Percentiles rank a stretch among this genome's conserved stretches.
These are phyloP conservation scores for Lytechinus variegatus DNA, from an alignment of 35 echinoderm and acorn worm species.

Conservation along the genomic window DNA sequence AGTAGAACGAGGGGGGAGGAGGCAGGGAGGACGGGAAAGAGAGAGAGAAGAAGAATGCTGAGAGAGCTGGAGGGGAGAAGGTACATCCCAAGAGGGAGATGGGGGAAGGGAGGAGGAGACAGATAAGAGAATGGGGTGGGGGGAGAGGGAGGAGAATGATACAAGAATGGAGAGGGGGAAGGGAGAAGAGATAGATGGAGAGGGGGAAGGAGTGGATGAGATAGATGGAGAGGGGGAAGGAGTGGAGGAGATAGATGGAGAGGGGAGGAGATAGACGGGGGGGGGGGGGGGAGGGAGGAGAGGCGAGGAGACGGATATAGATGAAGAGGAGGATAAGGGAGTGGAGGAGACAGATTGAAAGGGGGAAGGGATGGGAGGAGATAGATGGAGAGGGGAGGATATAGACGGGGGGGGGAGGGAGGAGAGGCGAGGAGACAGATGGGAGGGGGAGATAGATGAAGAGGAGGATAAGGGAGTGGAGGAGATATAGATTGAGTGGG, in stretches of 20 bases:
- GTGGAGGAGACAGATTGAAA: background rate
- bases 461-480: background rate
- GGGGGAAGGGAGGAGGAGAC: too few relatives aligned
- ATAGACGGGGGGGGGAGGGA: background rate
- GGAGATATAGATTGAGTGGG: background rate
- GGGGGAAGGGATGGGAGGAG: background rate
- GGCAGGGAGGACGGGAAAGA: too few relatives aligned
- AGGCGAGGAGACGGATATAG: background rate
- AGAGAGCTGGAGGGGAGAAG: too few relatives aligned
- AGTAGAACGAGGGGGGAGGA: too few relatives aligned
- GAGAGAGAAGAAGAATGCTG: too few relatives aligned
- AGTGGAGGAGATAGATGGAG: background rate
- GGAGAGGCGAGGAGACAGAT: background rate
- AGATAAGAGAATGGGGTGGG: too few relatives aligned
- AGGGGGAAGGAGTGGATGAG: background rate
- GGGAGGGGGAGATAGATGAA: background rate
- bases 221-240: background rate
- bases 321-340: background rate
- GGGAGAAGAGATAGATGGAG: background rate
- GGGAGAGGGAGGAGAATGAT: too few relatives aligned
- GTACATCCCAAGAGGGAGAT: too few relatives aligned
- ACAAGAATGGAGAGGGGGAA: too few relatives aligned
- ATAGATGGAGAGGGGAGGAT: background rate
- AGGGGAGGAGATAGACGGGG: background rate
- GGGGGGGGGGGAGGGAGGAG: background rate